phyloP scores from a whole-genome alignment of 2,888 invertebrate genomes.

The Epicampocera succincta region DNA sequence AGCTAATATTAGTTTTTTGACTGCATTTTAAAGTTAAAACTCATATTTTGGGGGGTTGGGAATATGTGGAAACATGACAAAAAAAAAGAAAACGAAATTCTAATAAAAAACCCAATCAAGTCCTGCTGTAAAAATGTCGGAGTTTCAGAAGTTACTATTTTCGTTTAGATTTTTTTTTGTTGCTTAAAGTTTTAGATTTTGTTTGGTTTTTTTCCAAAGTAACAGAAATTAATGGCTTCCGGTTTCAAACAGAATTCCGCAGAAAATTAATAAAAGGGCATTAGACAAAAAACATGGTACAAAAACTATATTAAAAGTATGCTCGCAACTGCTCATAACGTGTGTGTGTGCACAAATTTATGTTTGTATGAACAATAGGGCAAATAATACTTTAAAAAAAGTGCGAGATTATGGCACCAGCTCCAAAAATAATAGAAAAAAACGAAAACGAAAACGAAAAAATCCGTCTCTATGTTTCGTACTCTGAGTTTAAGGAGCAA shows the following conservation, averaged over 20 bases:
- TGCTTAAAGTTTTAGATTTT: constrained; percentile 9
- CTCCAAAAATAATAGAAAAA: neutral
- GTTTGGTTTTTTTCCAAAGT: constrained; percentile 37
- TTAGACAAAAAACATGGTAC: constrained; percentile 56
- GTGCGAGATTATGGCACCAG: neutral
- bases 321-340: too few species aligned
- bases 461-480: too few species aligned
- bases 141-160: constrained; percentile 44
- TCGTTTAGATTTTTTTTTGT: constrained; percentile 8
- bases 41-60: neutral
- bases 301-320: constrained; percentile 17
- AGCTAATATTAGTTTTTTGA: constrained; percentile 44
- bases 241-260: constrained; percentile 67
- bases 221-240: constrained; percentile 70
- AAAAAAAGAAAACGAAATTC: neutral
- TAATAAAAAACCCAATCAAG: constrained; percentile 50
- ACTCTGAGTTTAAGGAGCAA: too few species aligned
- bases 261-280: constrained; percentile 69
- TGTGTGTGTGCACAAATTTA: constrained; percentile 10
- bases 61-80: neutral
- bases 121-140: constrained; percentile 44
- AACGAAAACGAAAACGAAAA: neutral
- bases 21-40: constrained; percentile 26
- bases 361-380: constrained; percentile 10
- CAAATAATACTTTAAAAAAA: neutral